Evolutionary conservation across 2,113 vertebrate genomes (phyloP), one percentile per base, ranked within the genome.

Genomic region (Rutilus rutilus): DNA sequence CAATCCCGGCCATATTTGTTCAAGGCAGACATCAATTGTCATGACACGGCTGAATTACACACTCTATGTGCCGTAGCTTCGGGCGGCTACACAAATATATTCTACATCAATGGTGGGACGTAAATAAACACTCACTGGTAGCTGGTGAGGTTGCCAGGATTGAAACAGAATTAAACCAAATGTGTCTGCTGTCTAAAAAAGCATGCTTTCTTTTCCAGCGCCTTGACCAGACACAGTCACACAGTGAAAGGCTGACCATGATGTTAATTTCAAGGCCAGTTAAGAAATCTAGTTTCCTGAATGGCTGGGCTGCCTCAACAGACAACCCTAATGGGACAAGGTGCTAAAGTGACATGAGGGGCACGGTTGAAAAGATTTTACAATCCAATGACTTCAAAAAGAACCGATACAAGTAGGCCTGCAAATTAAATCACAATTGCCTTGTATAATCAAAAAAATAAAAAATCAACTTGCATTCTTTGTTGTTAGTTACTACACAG

Each of bases 1-100:
- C 87, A 83, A 75, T 83, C 50, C 74, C 27, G 36, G 79, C 83
- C 85, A 82, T 78, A 73, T 79, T 88, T 85, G 82, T 86, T 90
- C 87, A 79, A 67, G 78, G 21, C 82, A 87, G 82, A 88, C 82
- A 86, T 88, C 82, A 85, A 19, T 23, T 36, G 39, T 80, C 33
- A 62, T 85, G 76, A 74, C 77, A 50, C 10, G 83, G 77, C 84
- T 85, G 64, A 74, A 79, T 27, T 83, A 78, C 86, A 85, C 52
- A 85, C 82, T 86, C 71, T 64, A 82, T 74, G 80, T 69, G 39
- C 52, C 69, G 78, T 21, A 19, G 71, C 52, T 85, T 33, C 21
- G 39, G 27, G 62, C 54, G 77, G 62, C 83, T 73, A 85, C 71
- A 74, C 81, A 87, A 75, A 87, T 78, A 85, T 69, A 87, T 76